A percentile compares a stretch with the other conserved stretches of the same genome.
phyloP scores from a whole-genome alignment of 2,113 vertebrate genomes.

The Plecotus auritus region DNA sequence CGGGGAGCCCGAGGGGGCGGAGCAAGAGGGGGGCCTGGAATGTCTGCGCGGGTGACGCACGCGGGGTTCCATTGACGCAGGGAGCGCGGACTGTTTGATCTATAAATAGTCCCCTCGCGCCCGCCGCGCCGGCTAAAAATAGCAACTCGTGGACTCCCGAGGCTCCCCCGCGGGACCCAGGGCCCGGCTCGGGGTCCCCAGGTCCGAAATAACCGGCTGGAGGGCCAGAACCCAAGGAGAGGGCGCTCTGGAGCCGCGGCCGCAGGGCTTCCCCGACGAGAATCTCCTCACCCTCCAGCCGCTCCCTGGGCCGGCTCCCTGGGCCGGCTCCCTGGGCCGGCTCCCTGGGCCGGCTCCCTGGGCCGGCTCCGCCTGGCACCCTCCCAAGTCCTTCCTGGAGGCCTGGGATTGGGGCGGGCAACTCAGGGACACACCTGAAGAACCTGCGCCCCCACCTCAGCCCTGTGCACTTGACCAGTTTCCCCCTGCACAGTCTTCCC shows the following conservation, averaged over 20 bases:
- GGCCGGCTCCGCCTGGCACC: not conserved
- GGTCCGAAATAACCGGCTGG: slow-evolving; percentile 37
- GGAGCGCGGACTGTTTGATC: slow-evolving; percentile 83
- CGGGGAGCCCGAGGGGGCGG: slow-evolving; percentile 79
- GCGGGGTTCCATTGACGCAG: slow-evolving; percentile 97
- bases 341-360: too few species aligned
- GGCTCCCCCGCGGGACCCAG: not conserved
- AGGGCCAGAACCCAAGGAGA: not conserved
- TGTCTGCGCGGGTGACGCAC: slow-evolving; percentile 89
- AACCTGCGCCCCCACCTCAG: not conserved
- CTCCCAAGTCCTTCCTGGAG: not conserved
- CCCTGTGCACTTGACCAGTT: not conserved
- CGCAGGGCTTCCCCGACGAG: slow-evolving; percentile 45
- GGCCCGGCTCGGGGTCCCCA: not conserved
- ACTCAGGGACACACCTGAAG: not conserved
- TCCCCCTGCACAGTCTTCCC: not conserved
- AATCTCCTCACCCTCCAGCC: not conserved
- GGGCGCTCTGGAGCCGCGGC: slow-evolving; percentile 39
- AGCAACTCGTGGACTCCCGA: slow-evolving; percentile 59
- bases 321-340: too few species aligned
- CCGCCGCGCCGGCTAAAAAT: slow-evolving; percentile 83
- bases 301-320: not conserved
- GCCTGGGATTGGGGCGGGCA: not conserved
- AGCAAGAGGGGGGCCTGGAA: slow-evolving; percentile 78
- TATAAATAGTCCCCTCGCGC: slow-evolving; percentile 86